These are phyloP conservation scores for Acrossocheilus wenchowensis DNA, from an alignment of 2,797 vertebrate species.

Conservation along the genomic window DNA sequence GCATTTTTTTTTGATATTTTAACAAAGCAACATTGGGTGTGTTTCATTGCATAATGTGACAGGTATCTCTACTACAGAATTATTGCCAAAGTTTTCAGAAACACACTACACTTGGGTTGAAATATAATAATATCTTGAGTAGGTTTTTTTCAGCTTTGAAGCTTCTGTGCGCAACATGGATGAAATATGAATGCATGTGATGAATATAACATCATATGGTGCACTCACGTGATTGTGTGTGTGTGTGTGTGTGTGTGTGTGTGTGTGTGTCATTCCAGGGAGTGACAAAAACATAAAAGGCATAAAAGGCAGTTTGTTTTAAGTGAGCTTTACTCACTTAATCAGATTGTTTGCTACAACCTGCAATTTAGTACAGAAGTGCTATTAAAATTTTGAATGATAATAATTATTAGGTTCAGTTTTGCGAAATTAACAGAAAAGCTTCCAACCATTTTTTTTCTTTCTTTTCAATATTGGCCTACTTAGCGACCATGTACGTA, in stretches of 20 bases:
- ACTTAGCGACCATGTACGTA: not conserved
- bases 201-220: conserved; percentile 50
- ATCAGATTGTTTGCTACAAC: not conserved
- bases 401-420: not conserved
- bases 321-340: not conserved
- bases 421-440: not conserved
- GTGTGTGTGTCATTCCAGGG: not conserved
- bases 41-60: not conserved
- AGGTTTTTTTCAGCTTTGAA: not conserved
- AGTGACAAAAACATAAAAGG: conserved; percentile 7
- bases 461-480: not conserved
- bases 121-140: conserved; percentile 46
- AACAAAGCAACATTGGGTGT: not conserved
- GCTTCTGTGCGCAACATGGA: conserved; percentile 16
- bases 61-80: not conserved
- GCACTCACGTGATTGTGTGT: conserved; percentile 20
- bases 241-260: too few relatives aligned
- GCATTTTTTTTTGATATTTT: not conserved
- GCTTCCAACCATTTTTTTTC: not conserved
- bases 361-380: not conserved
- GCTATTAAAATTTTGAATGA: not conserved
- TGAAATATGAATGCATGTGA: conserved; percentile 47
- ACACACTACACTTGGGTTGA: not conserved
- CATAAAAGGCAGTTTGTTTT: not conserved
- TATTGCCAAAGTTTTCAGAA: not conserved